Evolutionary conservation across 2,888 invertebrate genomes (phyloP).

Genomic region (Amphipyra tragopoginis): DNA sequence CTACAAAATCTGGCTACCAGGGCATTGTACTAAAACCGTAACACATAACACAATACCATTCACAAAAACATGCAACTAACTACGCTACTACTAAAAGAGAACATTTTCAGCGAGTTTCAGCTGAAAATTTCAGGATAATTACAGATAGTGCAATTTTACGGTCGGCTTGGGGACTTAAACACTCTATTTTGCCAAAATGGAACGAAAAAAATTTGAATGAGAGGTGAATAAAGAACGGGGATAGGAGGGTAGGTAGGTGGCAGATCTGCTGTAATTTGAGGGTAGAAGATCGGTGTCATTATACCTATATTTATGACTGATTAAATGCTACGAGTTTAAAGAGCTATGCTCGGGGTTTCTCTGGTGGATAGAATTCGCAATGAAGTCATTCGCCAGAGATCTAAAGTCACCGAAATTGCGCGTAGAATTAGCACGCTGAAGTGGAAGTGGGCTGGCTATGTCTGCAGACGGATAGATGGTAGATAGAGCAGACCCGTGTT

Average conservation of each 20-base stretch:
- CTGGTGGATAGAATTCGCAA: too few relatives aligned
- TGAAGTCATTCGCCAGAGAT: too few relatives aligned
- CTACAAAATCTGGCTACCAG: constrained; percentile 1
- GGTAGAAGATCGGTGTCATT: background rate
- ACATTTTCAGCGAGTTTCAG: constrained; percentile 37
- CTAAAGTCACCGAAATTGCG: too few relatives aligned
- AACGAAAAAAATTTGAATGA: constrained; percentile 37
- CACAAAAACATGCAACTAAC: constrained; percentile 35
- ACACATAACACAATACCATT: constrained; percentile 22
- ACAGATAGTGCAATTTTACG: constrained; percentile 79
- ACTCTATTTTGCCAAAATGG: constrained; percentile 68
- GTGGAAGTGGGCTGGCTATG: too few relatives aligned
- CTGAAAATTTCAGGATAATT: constrained; percentile 72
- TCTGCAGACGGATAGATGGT: too few relatives aligned
- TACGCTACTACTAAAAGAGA: constrained; percentile 4
- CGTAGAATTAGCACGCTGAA: too few relatives aligned
- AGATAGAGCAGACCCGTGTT: too few relatives aligned
- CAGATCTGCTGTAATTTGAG: too few relatives aligned
- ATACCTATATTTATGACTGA: background rate
- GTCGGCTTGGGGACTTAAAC: constrained; percentile 68
- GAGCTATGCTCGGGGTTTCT: too few relatives aligned
- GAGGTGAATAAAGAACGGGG: constrained; percentile 26
- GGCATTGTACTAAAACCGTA: constrained; percentile 6
- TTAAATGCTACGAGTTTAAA: too few relatives aligned
- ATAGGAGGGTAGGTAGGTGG: constrained; percentile 5